Base-by-base conservation (phyloP, 2,797 vertebrate species). In the Pachyuromys duprasi region DNA sequence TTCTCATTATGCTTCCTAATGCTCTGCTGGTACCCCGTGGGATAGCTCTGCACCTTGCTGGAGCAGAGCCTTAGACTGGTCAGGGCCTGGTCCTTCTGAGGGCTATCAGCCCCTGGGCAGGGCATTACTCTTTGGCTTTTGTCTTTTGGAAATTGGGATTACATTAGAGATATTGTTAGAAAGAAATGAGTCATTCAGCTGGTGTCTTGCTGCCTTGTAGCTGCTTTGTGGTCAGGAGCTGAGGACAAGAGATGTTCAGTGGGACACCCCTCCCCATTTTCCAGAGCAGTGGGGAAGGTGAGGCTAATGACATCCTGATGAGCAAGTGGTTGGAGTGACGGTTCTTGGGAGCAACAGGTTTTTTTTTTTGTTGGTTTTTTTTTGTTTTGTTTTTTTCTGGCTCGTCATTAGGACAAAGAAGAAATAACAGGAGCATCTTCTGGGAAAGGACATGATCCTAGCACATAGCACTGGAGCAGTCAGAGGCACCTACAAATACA, bases 91-190 rank as follows among this genome's bases (percentile, higher is more conserved):
- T 79, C 31, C 11, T 39, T 80, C 36, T 26, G 36, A 70, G 3
- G 49, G 5, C 39, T n/a, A 45, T 67, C 91, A 8, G 31, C 20
- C 60, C 86, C 26, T 11, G 5, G 75, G 60, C 36, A 84, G 65
- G 69, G 17, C 1, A 14, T 39, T 31, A 42, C 26, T 75, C 49
- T 57, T 82, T 53, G 70, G 95, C 89, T 86, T 79, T 86, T 79
- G 57, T 42, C 12, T n/a, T 93, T 88, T 79, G 81, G 82, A 96
- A 95, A 67, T 0, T 69, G 28, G 80, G 53, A 82, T 93, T 42
- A 86, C 84, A 91, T 80, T 62, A 70, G 74, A 82, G 49, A 22
- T 65, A 65, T 92, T 60, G 31, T 81, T 82, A 82, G 62, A 57
- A 80, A 39, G 79, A 24, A 89, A 42, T 20, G 67, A 33, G n/a